Evolutionary conservation across 2,113 vertebrate genomes (phyloP), one percentile per base, ranked within the genome.

Genomic region (Cololabis saira): DNA sequence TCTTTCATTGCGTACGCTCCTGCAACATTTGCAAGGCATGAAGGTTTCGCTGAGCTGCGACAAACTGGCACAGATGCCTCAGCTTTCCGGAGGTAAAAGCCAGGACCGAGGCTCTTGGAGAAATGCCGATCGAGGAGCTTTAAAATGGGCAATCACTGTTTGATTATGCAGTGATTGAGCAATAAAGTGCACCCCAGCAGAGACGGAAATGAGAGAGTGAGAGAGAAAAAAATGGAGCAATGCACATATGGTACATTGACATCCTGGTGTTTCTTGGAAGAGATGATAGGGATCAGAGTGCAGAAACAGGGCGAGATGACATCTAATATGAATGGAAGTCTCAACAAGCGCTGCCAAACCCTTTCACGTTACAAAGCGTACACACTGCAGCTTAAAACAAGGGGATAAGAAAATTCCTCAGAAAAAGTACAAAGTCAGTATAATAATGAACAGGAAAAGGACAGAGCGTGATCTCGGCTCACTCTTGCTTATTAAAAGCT

Each of bases 191-290:
- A 49, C 11, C 44, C 61, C 18, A 54, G 67, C 61, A 61, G 30
- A 67, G 17, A 64, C 18, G 33, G 65, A 79, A 76, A 62, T 30
- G 42, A 66, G 48, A 19, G 12, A 47, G 42, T 62, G 48, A 19
- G 12, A 47, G 12, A 51, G 19, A 44, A 11, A 15, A 47, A 64
- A 30, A 18, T 10, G 11, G 15, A 17, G n/a, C n/a, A 50, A 42
- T 51, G 57, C 61, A 66, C 78, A 86, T 81, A 80, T 78, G 75
- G 76, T 21, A 75, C 37, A 67, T 72, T 58, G 63, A 73, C 13
- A 67, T 84, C 88, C 76, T 76, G 76, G 64, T 44, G 84, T 60
- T 86, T 80, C 66, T 76, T 76, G 71, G 82, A 84, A 69, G 48
- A 42, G 50, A n/a, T 2, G 47, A 68, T 74, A 61, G 19, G 7